Conservation (phyloP, 2,113 vertebrate species). For the Silurus asotus region DNA sequence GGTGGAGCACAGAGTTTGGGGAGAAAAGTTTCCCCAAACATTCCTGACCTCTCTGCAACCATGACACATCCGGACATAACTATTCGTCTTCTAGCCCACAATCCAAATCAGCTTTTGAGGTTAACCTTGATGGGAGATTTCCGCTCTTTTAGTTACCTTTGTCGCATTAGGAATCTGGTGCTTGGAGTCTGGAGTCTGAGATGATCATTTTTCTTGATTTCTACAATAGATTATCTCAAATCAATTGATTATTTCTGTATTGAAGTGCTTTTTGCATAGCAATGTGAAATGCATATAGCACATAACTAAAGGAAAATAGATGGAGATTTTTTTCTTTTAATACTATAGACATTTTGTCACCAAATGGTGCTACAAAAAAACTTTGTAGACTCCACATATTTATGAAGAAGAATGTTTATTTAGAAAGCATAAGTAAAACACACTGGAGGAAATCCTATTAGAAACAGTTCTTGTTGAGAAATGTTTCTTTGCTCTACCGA, state of each 20-base stretch:
- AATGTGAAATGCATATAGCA: not conserved
- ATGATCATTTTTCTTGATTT: not conserved
- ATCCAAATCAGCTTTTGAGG: slow-evolving; percentile 62
- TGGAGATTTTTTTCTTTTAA: too few relatives aligned
- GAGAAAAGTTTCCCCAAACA: slow-evolving; percentile 59
- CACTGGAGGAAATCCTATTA: not conserved
- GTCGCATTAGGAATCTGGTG: not conserved
- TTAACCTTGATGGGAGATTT: slow-evolving; percentile 50
- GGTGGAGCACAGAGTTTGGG: slow-evolving; percentile 55
- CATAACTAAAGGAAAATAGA: not conserved
- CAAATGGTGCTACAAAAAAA: not conserved
- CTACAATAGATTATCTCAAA: not conserved
- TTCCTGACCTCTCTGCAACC: slow-evolving; percentile 64
- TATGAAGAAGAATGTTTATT: not conserved
- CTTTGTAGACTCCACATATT: not conserved
- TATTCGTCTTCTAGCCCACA: slow-evolving; percentile 60
- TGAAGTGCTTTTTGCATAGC: too few relatives aligned
- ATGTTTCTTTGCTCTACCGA: not conserved
- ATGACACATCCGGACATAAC: slow-evolving; percentile 56
- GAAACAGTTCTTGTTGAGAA: not conserved
- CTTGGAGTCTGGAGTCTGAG: not conserved
- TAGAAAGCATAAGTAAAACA: not conserved
- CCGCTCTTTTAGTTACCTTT: slow-evolving; percentile 23
- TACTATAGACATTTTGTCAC: not conserved
- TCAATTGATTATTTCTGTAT: not conserved